A percentile compares a stretch with the other conserved stretches of the same genome.
Evolutionary conservation across 2,113 vertebrate species (phyloP).

Genomic region (Marmota monax): DNA sequence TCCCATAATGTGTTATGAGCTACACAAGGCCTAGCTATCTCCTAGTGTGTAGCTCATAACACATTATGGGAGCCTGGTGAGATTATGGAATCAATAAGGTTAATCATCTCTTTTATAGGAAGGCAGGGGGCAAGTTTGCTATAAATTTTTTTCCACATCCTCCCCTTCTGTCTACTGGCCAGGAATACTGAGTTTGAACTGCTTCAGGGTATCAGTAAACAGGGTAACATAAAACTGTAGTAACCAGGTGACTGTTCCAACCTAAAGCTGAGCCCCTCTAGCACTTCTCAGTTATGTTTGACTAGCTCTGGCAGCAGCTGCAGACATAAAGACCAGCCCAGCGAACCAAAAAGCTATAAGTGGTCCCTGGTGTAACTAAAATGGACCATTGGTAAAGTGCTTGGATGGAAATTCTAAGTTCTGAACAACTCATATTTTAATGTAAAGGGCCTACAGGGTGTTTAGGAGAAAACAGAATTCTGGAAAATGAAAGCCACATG

Average conservation of each 20-base stretch:
- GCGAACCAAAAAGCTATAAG: slow-evolving; percentile 38
- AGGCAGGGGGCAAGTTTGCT: background rate
- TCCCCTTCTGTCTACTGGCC: background rate
- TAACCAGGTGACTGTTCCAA: slow-evolving; percentile 14
- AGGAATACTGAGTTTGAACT: slow-evolving; percentile 34
- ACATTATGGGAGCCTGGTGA: background rate
- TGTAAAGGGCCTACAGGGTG: background rate
- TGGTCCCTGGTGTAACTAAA: slow-evolving; percentile 30
- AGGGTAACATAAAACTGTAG: slow-evolving; percentile 17
- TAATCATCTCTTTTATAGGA: background rate
- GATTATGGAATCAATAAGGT: background rate
- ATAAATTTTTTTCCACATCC: background rate
- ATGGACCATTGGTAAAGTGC: background rate
- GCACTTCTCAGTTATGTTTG: background rate
- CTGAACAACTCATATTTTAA: slow-evolving; percentile 48
- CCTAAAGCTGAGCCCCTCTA: background rate
- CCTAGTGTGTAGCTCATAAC: background rate
- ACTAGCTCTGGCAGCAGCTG: slow-evolving; percentile 2
- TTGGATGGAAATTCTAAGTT: slow-evolving; percentile 35
- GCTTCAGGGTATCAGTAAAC: slow-evolving; percentile 51
- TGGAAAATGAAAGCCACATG: slow-evolving; percentile 39
- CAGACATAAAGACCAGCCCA: background rate
- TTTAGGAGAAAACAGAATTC: slow-evolving; percentile 56
- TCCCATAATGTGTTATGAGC: background rate
- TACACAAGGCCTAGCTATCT: background rate